Evolutionary conservation across 2,113 vertebrate species (phyloP), one percentile per base, ranked within the genome.

Genomic region (Macheiramphus alcinus): DNA sequence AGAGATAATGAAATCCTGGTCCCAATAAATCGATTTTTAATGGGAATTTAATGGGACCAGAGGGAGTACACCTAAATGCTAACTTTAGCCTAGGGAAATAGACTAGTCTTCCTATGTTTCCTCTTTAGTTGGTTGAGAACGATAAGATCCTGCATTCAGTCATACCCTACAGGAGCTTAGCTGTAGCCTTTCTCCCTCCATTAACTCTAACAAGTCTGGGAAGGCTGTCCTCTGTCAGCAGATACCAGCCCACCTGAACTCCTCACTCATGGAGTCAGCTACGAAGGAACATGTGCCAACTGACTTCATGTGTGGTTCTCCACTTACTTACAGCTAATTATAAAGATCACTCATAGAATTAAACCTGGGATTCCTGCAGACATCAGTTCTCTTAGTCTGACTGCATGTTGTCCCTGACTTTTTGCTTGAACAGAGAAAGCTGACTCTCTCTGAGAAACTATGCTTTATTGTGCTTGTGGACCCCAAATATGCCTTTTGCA

Each of bases 11-110:
- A 94, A 95, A 83, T 86, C 32, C 42, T 88, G 36, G 12, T 53
- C 79, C 74, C 13, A 82, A 45, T 79, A 79, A 90, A 96, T 58
- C 89, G 78, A 85, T 81, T 96, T 94, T 96, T 94, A 94, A 96
- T 95, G 78, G 61, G 71, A 94, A 90, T 92, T 96, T 95, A 88
- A 94, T 89, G 75, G 68, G 68, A 88, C 59, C 0, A 11, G 42
- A 86, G 45, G 26, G 83, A 93, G 55, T 55, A 93, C 42, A 80
- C 72, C 42, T 75, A 91, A 94, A 89, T 74, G 63, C 55, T 95
- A 95, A 94, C 50, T 94, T 96, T 84, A 95, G 72, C 65, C 75
- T 89, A 31, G 40, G 83, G 76, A 88, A 55, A 86, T 52, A 80
- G 86, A 92, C 92, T 91, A 83, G 80, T 83, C 80, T 94, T 94